These are phyloP conservation scores for Erannis defoliaria DNA, from an alignment of 2,888 invertebrate species.

Conservation along the genomic window DNA sequence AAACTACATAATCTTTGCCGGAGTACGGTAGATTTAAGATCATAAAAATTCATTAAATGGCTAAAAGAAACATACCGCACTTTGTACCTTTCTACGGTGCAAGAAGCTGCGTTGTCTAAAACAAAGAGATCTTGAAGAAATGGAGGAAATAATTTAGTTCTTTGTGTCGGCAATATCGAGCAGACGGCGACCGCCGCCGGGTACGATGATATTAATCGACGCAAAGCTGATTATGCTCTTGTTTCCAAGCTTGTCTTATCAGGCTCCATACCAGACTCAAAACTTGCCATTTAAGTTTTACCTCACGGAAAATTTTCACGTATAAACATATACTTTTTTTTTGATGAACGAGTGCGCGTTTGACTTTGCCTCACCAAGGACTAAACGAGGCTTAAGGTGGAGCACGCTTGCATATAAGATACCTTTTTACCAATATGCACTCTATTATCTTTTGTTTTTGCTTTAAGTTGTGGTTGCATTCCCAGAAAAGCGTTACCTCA, in stretches of 20 bases:
- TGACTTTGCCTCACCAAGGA: no score
- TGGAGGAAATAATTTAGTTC: slow-evolving; percentile 82
- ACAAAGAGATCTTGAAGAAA: slow-evolving; percentile 76
- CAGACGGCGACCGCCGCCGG: slow-evolving; percentile 68
- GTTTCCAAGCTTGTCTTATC: slow-evolving; percentile 68
- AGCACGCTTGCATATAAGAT: no score
- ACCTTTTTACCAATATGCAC: no score
- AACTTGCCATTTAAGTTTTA: slow-evolving; percentile 47
- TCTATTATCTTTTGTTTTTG: no score
- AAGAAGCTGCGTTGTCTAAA: slow-evolving; percentile 65
- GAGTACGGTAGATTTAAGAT: neutral
- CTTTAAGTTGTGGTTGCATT: no score
- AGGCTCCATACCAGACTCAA: slow-evolving; percentile 64
- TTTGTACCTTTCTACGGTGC: slow-evolving; percentile 35
- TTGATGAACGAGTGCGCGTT: neutral
- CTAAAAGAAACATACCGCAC: slow-evolving; percentile 16
- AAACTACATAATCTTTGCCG: no score
- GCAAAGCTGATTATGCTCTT: slow-evolving; percentile 81
- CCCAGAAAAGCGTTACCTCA: no score
- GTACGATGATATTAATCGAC: slow-evolving; percentile 81
- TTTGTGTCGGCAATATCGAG: slow-evolving; percentile 79
- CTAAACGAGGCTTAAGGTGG: no score
- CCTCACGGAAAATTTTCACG: slow-evolving; percentile 4
- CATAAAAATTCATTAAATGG: neutral
- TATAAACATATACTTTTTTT: slow-evolving; percentile 3